Evolutionary conservation across 2,113 vertebrate genomes (phyloP).

Genomic region (Psittacara wagleri): DNA sequence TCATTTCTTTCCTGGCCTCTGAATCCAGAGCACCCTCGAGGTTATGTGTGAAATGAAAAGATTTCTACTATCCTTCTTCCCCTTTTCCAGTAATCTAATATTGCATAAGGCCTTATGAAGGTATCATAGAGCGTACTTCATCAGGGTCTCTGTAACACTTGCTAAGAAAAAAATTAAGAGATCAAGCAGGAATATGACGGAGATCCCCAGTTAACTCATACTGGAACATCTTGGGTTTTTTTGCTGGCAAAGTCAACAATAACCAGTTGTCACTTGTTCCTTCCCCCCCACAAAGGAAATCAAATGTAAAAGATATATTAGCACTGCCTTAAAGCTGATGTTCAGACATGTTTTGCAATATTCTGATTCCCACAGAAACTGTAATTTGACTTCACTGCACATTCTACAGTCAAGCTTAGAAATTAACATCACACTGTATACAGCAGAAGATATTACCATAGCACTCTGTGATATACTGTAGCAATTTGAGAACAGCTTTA

Average conservation of each 20-base stretch:
- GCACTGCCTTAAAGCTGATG: background rate
- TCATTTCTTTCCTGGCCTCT: background rate
- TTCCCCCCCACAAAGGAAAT: background rate
- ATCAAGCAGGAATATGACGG: background rate
- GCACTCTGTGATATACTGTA: slow-evolving; percentile 11
- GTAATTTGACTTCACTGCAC: slow-evolving; percentile 30
- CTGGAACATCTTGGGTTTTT: background rate
- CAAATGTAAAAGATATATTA: slow-evolving; percentile 51
- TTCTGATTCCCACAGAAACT: slow-evolving; percentile 54
- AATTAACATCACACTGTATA: slow-evolving; percentile 42
- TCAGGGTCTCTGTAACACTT: background rate
- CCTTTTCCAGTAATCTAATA: background rate
- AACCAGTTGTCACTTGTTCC: background rate
- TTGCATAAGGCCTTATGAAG: background rate
- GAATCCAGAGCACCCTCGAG: background rate
- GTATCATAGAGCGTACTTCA: background rate
- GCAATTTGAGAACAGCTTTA: slow-evolving; percentile 10
- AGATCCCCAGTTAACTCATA: background rate
- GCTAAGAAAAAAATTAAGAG: background rate
- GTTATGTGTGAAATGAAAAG: background rate
- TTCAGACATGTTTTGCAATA: slow-evolving; percentile 42
- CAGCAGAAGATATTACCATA: slow-evolving; percentile 2
- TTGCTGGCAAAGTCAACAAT: background rate
- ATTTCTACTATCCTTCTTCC: background rate
- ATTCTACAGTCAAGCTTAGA: slow-evolving; percentile 51